These are phyloP conservation scores for Aphidius colemani DNA, from an alignment of 2,888 invertebrate genomes.

Conservation along the genomic window DNA sequence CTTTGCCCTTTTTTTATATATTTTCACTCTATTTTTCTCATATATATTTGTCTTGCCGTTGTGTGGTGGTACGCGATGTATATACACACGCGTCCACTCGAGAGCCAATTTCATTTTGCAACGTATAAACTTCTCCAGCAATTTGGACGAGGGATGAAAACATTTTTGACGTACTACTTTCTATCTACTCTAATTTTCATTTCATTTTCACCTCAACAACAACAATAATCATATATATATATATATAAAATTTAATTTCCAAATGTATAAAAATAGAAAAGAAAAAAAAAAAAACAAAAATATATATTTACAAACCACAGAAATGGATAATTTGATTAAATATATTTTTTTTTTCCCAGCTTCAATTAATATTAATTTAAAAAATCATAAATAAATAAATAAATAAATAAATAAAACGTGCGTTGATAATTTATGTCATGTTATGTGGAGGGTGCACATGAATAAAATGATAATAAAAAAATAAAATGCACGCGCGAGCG, in stretches of 20 bases:
- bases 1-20: constrained; percentile 7
- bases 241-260: constrained; percentile 9
- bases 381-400: too few relatives aligned
- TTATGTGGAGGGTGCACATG: neutral
- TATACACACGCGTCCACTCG: too few relatives aligned
- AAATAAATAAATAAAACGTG: neutral
- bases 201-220: neutral
- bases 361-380: too few relatives aligned
- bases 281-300: too few relatives aligned
- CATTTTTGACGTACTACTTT: constrained; percentile 20
- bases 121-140: constrained; percentile 35
- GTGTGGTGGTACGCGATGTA: constrained; percentile 2
- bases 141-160: constrained; percentile 20
- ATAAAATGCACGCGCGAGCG: constrained; percentile 20
- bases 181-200: neutral
- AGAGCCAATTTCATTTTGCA: constrained; percentile 45
- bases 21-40: constrained; percentile 37
- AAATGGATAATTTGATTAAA: too few relatives aligned
- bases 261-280: neutral
- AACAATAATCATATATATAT: neutral
- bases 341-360: too few relatives aligned
- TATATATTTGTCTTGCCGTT: constrained; percentile 38
- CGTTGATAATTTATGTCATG: constrained; percentile 15
- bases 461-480: neutral
- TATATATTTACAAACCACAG: too few relatives aligned